phyloP scores from a whole-genome alignment of 2,888 invertebrate genomes.

The Tipula confusa region DNA sequence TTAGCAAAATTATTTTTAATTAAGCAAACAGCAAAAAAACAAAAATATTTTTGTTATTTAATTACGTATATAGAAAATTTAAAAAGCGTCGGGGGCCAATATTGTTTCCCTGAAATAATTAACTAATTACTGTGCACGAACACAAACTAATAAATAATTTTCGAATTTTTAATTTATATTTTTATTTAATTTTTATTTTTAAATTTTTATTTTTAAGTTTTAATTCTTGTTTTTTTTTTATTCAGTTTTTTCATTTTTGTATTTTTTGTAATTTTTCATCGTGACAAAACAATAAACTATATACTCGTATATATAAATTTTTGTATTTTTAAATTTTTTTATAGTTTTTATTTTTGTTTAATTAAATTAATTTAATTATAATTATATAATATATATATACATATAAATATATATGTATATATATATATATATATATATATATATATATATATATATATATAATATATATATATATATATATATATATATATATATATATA shows the following conservation, averaged over 20 bases:
- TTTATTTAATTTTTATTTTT: conserved; percentile 12
- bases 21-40: background rate
- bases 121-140: background rate
- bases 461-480: background rate
- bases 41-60: background rate
- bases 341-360: background rate
- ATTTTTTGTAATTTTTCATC: conserved; percentile 20
- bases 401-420: background rate
- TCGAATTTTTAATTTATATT: conserved; percentile 20
- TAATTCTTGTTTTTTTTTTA: too few species aligned
- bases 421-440: background rate
- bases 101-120: background rate
- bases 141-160: background rate
- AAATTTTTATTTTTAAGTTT: background rate
- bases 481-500: background rate
- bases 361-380: conserved; percentile 25
- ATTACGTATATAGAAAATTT: background rate
- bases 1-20: background rate
- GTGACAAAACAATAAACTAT: conserved; percentile 14
- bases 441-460: background rate
- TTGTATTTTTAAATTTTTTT: background rate
- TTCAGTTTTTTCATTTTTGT: background rate
- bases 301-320: too few species aligned
- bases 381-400: background rate
- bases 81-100: background rate